These are phyloP conservation scores for Danionella cerebrum DNA, from an alignment of 2,113 vertebrate genomes.

Conservation along the genomic window DNA sequence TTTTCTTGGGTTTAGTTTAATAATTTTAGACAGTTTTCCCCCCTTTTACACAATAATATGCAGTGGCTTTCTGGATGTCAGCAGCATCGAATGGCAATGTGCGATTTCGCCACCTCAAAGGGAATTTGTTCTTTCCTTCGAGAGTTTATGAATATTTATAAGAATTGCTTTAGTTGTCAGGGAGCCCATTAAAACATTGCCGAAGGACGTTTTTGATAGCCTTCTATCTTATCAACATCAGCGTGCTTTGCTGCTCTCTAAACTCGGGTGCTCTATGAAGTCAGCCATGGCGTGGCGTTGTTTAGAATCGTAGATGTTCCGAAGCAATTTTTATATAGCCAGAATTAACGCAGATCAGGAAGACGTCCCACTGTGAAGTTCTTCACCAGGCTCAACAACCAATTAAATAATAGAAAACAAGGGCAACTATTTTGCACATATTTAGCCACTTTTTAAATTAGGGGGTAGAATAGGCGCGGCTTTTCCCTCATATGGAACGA, in stretches of 20 bases:
- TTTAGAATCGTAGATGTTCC: conserved; percentile 25
- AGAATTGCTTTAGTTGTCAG: conserved; percentile 44
- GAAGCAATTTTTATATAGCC: conserved; percentile 14
- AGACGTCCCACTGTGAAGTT: conserved; percentile 33
- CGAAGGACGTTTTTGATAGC: conserved; percentile 33
- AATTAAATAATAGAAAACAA: conserved; percentile 5
- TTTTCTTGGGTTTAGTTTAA: too few relatives aligned
- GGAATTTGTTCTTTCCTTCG: conserved; percentile 28
- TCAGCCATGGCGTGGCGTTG: conserved; percentile 50
- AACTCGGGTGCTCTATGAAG: conserved; percentile 30
- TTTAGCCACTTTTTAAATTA: neutral
- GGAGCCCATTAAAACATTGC: conserved; percentile 20
- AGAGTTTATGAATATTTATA: conserved; percentile 65
- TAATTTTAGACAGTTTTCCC: too few relatives aligned
- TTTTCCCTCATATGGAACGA: neutral
- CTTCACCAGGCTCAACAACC: conserved; percentile 5
- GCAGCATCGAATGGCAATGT: too few relatives aligned
- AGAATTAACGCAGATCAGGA: conserved; percentile 21
- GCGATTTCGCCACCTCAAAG: too few relatives aligned
- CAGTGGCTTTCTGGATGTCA: too few relatives aligned
- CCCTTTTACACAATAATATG: too few relatives aligned
- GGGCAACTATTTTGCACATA: neutral
- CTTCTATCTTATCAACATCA: conserved; percentile 51
- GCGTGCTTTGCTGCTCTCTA: conserved; percentile 33
- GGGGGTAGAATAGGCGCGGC: conserved; percentile 13